Percentiles rank a stretch among this genome's conserved stretches.
phyloP scores from a whole-genome alignment of 2,888 invertebrate species.

The Leucania comma region DNA sequence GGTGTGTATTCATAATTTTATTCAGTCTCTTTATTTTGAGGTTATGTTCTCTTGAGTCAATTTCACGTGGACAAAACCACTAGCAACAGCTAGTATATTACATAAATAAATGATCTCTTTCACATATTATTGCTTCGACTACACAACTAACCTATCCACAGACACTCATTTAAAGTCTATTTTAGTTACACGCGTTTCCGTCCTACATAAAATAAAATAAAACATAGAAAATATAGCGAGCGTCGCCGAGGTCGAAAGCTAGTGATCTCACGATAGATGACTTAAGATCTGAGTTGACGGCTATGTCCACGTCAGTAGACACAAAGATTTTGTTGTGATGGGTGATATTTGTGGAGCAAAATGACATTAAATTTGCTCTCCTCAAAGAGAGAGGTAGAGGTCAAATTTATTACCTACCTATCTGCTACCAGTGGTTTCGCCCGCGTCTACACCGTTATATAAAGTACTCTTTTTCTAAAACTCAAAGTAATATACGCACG shows the following conservation, averaged over 20 bases:
- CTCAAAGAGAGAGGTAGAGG: neutral
- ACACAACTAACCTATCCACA: constrained; percentile 9
- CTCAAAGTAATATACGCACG: too few species aligned
- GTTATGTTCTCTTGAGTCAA: too few species aligned
- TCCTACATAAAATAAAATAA: constrained; percentile 29
- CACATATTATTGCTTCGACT: constrained; percentile 3
- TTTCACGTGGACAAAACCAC: too few species aligned
- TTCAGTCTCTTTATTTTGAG: too few species aligned
- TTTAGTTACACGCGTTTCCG: constrained; percentile 31
- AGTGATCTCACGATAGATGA: constrained; percentile 28
- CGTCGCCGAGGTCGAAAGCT: constrained; percentile 12
- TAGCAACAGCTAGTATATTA: too few species aligned
- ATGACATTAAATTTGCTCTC: neutral
- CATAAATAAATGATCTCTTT: neutral
- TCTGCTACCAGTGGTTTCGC: too few species aligned
- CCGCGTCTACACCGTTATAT: too few species aligned
- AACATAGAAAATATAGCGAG: constrained; percentile 13
- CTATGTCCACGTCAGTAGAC: constrained; percentile 4
- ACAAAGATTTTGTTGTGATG: constrained; percentile 9
- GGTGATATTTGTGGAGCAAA: neutral
- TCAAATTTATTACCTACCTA: neutral
- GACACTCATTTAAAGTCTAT: constrained; percentile 44
- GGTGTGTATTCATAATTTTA: too few species aligned
- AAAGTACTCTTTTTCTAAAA: too few species aligned
- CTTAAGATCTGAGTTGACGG: constrained; percentile 43